Percentiles rank a stretch among this genome's conserved stretches.
Conservation (phyloP, 1,140 invertebrate genomes). For the Atta colombica region DNA sequence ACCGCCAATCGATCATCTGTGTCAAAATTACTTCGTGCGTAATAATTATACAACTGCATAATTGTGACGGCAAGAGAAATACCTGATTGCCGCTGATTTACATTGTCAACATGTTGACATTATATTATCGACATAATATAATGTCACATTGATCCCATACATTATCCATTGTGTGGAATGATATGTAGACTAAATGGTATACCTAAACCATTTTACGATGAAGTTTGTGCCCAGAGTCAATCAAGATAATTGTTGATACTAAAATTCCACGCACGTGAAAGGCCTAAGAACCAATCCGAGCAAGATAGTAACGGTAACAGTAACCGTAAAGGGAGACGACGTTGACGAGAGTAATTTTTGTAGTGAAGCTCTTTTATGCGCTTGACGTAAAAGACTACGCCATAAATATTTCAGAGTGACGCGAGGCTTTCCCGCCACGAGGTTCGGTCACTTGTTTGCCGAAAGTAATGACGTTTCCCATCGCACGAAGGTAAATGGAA, state of each 20-base stretch:
- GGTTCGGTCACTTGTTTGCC: slow-evolving; percentile 53
- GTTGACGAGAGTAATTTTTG: slow-evolving; percentile 51
- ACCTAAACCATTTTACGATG: slow-evolving; percentile 10
- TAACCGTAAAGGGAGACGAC: slow-evolving; percentile 29
- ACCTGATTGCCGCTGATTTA: slow-evolving; percentile 24
- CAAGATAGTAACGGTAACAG: slow-evolving; percentile 22
- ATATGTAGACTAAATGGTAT: neutral
- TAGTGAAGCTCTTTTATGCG: slow-evolving; percentile 44
- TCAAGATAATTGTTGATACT: slow-evolving; percentile 24
- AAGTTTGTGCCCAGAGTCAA: slow-evolving; percentile 29
- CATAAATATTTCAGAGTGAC: slow-evolving; percentile 26
- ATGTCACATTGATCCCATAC: slow-evolving; percentile 2
- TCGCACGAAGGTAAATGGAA: slow-evolving; percentile 55
- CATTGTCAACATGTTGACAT: neutral
- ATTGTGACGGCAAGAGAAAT: slow-evolving; percentile 32
- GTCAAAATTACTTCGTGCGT: slow-evolving; percentile 4
- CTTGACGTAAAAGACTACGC: slow-evolving; percentile 24
- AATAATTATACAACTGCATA: slow-evolving; percentile 46
- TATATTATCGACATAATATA: neutral
- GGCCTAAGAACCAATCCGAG: neutral
- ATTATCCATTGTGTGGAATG: neutral
- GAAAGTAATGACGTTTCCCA: slow-evolving; percentile 61
- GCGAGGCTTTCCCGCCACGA: slow-evolving; percentile 13
- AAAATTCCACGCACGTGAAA: neutral
- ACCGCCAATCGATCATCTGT: slow-evolving; percentile 28